Evolutionary conservation across 2,888 invertebrate genomes (phyloP), one percentile per base, ranked within the genome.

Genomic region (Pterostichus niger): DNA sequence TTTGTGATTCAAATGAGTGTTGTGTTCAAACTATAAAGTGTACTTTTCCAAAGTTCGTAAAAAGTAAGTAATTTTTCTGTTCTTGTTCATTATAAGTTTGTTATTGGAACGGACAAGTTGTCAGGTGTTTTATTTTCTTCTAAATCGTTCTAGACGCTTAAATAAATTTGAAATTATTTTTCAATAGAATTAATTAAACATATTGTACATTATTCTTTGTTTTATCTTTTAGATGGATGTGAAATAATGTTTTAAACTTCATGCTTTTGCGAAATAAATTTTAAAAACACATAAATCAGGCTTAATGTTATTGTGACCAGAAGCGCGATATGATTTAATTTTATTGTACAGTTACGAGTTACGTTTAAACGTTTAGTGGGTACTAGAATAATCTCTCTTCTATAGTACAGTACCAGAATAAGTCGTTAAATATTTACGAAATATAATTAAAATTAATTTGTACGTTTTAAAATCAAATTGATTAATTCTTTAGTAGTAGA

Each of bases 1-100:
- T 56, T 71, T 71, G 68, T 71, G 68, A 15, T 44, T 71, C 68
- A 17, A 44, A 71, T 71, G 6, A 71, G 68, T 71, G 68, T 71
- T 44, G 68, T 71, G 68, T 44, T 44, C 44, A 71, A 44, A 71
- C 68, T 17, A 44, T 46, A 40, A 15, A 71, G 68, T 71, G 68
- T 40, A 46, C 15, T 44, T 40, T 71, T 11, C 44, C 35, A 44
- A 44, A 56, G 56, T 71, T 46, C n/a, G 24, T 2, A 24, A 24
- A 40, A 13, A 71, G 68, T 71, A 71, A 71, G 68, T 71, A 44
- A 71, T 44, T 71, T 71, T 44, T 40, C 64, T 44, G 68, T 44
- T n/a, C n/a, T n/a, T n/a, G n/a, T n/a, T n/a, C n/a, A n/a, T n/a
- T n/a, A n/a, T n/a, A n/a, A n/a, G n/a, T n/a, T n/a, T 71, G 24